These are phyloP conservation scores for Cyphotilapia sp. DNA, from an alignment of 2,113 vertebrate species.

Conservation along the genomic window DNA sequence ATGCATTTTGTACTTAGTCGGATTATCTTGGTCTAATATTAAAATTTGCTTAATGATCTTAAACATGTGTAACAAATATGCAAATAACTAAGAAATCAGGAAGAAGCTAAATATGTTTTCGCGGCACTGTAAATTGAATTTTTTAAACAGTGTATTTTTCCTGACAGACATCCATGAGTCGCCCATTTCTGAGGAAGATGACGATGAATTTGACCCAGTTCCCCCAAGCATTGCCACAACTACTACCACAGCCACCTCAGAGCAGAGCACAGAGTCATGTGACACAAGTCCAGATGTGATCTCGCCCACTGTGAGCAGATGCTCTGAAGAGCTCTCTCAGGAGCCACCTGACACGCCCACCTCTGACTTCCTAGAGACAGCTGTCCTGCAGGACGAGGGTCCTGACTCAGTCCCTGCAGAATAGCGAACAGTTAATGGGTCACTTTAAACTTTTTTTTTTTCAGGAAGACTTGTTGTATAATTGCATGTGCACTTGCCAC, in stretches of 20 bases:
- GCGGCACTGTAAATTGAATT: not conserved
- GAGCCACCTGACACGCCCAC: constrained; percentile 72
- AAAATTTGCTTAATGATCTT: not conserved
- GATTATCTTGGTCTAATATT: not conserved
- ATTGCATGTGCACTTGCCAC: not conserved
- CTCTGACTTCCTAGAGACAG: constrained; percentile 69
- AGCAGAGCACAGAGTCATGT: constrained; percentile 92
- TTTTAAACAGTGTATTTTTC: not conserved
- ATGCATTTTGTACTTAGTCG: not conserved
- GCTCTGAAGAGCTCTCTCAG: constrained; percentile 90
- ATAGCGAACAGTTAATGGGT: not conserved
- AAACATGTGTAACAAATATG: not conserved
- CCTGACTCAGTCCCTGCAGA: constrained; percentile 68
- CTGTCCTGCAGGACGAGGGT: constrained; percentile 65
- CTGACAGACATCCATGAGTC: constrained; percentile 81
- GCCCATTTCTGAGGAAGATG: constrained; percentile 81
- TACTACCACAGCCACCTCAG: constrained; percentile 81
- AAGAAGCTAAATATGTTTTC: not conserved
- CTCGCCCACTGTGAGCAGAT: constrained; percentile 83
- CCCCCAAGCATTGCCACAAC: constrained; percentile 73
- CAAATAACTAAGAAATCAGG: not conserved
- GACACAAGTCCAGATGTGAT: constrained; percentile 89
- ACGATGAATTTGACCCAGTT: constrained; percentile 83
- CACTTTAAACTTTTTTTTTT: not conserved
- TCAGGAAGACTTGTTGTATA: not conserved